These are phyloP conservation scores for Muntiacus reevesi DNA, from an alignment of 2,113 vertebrate species.

Conservation along the genomic window DNA sequence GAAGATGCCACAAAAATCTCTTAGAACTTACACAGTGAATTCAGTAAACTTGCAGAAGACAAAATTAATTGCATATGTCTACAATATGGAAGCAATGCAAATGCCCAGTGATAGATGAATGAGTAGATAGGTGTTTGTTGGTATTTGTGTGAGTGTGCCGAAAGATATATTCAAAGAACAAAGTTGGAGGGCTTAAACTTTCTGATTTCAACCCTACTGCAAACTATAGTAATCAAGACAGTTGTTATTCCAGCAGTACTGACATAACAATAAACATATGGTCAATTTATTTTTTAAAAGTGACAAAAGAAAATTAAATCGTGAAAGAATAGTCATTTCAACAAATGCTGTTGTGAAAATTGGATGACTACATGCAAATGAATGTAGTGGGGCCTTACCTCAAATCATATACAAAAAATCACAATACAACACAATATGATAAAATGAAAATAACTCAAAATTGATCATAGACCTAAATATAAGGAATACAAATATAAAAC, in stretches of 20 bases:
- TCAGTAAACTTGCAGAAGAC: background rate
- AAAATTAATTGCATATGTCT: background rate
- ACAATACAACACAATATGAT: background rate
- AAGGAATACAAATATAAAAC: background rate
- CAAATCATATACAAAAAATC: background rate
- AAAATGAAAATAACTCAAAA: background rate
- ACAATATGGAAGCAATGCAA: background rate
- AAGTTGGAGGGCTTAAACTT: background rate
- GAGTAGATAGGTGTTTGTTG: background rate
- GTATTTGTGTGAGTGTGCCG: background rate
- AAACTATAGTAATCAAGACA: constrained; percentile 42
- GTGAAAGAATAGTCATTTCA: constrained; percentile 42
- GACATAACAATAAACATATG: constrained; percentile 30
- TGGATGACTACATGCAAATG: background rate
- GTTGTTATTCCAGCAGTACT: background rate
- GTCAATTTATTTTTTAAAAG: constrained; percentile 38
- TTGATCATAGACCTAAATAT: background rate
- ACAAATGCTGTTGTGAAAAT: background rate
- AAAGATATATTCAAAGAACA: background rate
- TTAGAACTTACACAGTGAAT: background rate
- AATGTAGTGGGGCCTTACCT: background rate
- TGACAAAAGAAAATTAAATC: constrained; percentile 30
- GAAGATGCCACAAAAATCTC: background rate
- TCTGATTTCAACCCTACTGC: constrained; percentile 10
- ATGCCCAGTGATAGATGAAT: background rate